A percentile compares a stretch with the other conserved stretches of the same genome.
These are phyloP conservation scores for Mycteria americana DNA, from an alignment of 2,797 vertebrate genomes.

Conservation along the genomic window DNA sequence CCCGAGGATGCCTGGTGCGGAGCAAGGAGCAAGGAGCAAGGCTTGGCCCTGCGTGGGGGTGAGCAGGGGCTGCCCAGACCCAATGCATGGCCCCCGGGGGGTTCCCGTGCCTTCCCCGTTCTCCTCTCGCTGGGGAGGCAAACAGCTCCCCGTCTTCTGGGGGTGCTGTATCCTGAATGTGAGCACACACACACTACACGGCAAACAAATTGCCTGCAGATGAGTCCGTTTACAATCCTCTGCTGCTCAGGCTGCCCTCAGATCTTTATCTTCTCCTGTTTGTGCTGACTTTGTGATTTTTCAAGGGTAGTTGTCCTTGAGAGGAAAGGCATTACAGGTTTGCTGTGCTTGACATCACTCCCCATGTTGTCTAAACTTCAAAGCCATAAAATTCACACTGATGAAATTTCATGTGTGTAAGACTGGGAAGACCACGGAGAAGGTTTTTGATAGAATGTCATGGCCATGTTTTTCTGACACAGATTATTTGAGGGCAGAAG, in stretches of 20 bases:
- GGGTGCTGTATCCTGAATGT: not conserved
- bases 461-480: not conserved
- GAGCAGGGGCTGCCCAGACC: not conserved
- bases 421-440: not conserved
- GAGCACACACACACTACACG: accelerated
- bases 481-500: not conserved
- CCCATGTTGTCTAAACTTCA: not conserved
- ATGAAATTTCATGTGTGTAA: not conserved
- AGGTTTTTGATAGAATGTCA: not conserved
- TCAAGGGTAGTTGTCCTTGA: slow-evolving; percentile 18
- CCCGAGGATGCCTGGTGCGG: not conserved
- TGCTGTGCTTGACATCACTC: not conserved
- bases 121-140: accelerated
- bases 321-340: not conserved
- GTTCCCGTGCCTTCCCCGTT: not conserved
- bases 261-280: not conserved
- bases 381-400: not conserved
- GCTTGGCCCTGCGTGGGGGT: not conserved
- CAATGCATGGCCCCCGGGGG: accelerated
- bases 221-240: not conserved
- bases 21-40: not conserved
- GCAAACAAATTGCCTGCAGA: not conserved
- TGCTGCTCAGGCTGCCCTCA: not conserved
- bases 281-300: slow-evolving; percentile 2
- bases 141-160: not conserved